Evolutionary conservation across 2,797 vertebrate genomes (phyloP), one percentile per base, ranked within the genome.

Genomic region (Anas georgica): DNA sequence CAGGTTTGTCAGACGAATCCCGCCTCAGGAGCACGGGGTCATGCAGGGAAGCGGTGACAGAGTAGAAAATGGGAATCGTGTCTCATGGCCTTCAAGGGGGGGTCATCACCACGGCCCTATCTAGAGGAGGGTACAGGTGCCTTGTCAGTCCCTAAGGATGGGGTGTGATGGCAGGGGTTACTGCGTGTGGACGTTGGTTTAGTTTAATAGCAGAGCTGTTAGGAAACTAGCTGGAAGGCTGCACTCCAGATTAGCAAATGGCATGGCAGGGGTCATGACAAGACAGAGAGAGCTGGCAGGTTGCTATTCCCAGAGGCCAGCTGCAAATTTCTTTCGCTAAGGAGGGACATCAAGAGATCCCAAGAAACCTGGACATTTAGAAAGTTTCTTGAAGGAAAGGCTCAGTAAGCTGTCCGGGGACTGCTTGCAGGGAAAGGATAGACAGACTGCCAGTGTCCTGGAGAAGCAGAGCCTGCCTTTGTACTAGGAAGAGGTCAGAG

Each of bases 401-500:
- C 83, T 88, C 80, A 43, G 67, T 41, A 56, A 90, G 41, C 69
- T 90, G 76, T 70, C 83, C 81, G 52, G n/a, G 35, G 91, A 67
- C 39, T 68, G 56, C 90, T 86, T 91, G 46, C 77, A 90, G 74
- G 48, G 39, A 91, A 91, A 35, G 33, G 35, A 70, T 35, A 59
- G 52, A n/a, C 50, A 64, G 83, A 90, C 13, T 93, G 54, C 67
- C 22, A 37, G 83, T 80, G 67, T 9, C 33, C 39, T 82, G 77
- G 79, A 92, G 85, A 92, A 83, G 35, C 6, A 1, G 16, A 86
- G 60, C 74, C 80, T 84, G 74, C 37, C 25, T 91, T 80, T 92
- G 1, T 89, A 22, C 43, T 63, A 69, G 63, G 87, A 89, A 90
- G 73, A 63, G 92, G 91, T 96, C 94, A 92, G 74, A 91, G 56